Conservation (phyloP, 1,140 invertebrate genomes). For the Aplysia californica region DNA sequence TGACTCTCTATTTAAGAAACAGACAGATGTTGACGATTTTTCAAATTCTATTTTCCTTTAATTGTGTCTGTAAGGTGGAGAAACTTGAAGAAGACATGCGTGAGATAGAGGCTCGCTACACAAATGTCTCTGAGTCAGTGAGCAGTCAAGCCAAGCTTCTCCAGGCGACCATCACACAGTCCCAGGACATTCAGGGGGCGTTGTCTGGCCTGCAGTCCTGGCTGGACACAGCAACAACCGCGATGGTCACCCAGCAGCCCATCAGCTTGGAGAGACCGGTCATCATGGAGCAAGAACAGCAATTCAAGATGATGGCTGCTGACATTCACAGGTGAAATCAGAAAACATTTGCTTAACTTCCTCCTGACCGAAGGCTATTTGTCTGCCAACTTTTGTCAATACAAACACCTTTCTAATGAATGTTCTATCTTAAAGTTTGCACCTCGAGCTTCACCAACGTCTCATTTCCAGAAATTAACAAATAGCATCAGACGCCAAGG, state of each 20-base stretch:
- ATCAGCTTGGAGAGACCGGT: constrained; percentile 89
- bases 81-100: constrained; percentile 82
- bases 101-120: constrained; percentile 81
- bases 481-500: too few species aligned
- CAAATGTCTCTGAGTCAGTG: constrained; percentile 72
- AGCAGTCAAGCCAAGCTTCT: constrained; percentile 49
- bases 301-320: constrained; percentile 81
- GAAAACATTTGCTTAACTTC: too few species aligned
- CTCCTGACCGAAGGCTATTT: neutral
- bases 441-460: neutral
- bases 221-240: constrained; percentile 85
- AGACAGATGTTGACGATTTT: too few species aligned
- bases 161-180: constrained; percentile 88
- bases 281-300: constrained; percentile 88
- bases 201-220: constrained; percentile 86
- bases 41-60: too few species aligned
- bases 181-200: constrained; percentile 94
- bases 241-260: constrained; percentile 79
- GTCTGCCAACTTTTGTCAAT: neutral
- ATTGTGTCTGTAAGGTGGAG: constrained; percentile 75
- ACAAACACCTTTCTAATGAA: neutral
- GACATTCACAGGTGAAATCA: constrained; percentile 22
- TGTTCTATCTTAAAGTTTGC: neutral
- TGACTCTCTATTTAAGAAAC: too few species aligned
- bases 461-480: too few species aligned